A percentile compares a stretch with the other conserved stretches of the same genome.
phyloP scores from a whole-genome alignment of 2,888 invertebrate species.

The Tanytarsus gracilentus region DNA sequence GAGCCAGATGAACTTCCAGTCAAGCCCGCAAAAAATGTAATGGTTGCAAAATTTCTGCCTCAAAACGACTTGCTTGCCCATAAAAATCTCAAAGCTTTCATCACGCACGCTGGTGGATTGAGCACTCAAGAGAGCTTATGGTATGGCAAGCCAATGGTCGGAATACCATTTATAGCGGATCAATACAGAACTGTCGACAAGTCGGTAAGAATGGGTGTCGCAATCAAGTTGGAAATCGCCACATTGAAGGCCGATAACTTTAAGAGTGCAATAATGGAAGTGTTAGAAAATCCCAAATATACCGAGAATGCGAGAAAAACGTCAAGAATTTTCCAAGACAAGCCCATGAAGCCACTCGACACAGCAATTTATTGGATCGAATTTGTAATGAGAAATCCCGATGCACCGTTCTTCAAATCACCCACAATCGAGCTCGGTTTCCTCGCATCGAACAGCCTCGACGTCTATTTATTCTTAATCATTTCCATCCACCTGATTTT shows the following conservation, averaged over 20 bases:
- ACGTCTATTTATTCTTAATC: neutral
- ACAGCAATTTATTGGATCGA: conserved; percentile 26
- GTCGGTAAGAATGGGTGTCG: neutral
- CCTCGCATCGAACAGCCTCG: conserved; percentile 13
- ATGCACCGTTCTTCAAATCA: conserved; percentile 1
- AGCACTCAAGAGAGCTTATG: conserved; percentile 29
- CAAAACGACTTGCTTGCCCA: conserved; percentile 43
- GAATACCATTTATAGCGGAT: conserved; percentile 29
- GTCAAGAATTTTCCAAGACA: conserved; percentile 18
- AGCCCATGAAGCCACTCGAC: conserved; percentile 2
- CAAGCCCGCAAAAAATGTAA: conserved; percentile 42
- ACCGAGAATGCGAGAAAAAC: conserved; percentile 8
- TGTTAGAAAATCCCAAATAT: conserved; percentile 1
- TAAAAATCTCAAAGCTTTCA: conserved; percentile 21
- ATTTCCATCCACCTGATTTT: neutral
- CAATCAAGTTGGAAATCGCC: neutral
- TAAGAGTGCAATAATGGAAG: conserved; percentile 2
- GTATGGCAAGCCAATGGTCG: conserved; percentile 28
- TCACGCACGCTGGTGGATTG: conserved; percentile 27
- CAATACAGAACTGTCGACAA: conserved; percentile 23
- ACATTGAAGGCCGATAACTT: conserved; percentile 10
- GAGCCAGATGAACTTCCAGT: conserved; percentile 31
- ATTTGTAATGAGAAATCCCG: conserved; percentile 18
- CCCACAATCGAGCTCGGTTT: conserved; percentile 10
- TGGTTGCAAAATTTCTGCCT: conserved; percentile 45